Base-by-base conservation (phyloP, 2,888 invertebrate species). In the Cosmia trapezina region DNA sequence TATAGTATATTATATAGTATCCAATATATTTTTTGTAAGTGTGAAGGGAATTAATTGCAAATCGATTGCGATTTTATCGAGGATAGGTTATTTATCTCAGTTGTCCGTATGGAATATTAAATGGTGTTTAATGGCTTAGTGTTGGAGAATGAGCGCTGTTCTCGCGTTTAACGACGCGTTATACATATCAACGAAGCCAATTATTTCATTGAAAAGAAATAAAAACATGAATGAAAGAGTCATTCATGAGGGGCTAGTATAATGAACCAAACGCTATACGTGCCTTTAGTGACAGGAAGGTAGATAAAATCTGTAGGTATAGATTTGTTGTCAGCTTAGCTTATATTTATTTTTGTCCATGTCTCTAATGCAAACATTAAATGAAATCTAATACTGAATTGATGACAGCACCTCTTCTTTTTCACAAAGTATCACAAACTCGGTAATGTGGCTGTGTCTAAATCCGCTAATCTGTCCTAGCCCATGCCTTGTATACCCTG, bases 21-120 rank as follows among this genome's bases (percentile, higher is more conserved):
- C 75, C 80, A 80, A 81, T 83, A 70, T 70, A 65, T 83, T 72
- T 72, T 83, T 76, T 74, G 11, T 71, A 83, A n/a, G 69, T 57
- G 83, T 64, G 66, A 80, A 73, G 66, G 61, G 60, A 81, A 83
- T 61, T 66, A 80, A 80, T 79, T 70, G 66, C 28, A 47, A 74
- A 62, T 62, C 66, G 59, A 71, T 70, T 63, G 75, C 68, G 81
- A 80, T 84, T 84, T 76, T 73, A 82, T 76, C 81, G 41, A 7
- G 17, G 57, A 69, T 61, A 57, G 51, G 57, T 78, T 54, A 64
- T 79, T 79, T 74, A 80, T 80, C 67, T 73, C 57, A 12, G 60
- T 60, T 9, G 60, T 28, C 17, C 49, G 68, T 70, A 51, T 60
- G 68, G 79, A 78, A 83, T 83, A 73, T 80, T 69, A 71, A 82